A percentile compares a stretch with the other conserved stretches of the same genome.
Conservation (phyloP, 2,888 invertebrate genomes). For the Diogma glabrata region DNA sequence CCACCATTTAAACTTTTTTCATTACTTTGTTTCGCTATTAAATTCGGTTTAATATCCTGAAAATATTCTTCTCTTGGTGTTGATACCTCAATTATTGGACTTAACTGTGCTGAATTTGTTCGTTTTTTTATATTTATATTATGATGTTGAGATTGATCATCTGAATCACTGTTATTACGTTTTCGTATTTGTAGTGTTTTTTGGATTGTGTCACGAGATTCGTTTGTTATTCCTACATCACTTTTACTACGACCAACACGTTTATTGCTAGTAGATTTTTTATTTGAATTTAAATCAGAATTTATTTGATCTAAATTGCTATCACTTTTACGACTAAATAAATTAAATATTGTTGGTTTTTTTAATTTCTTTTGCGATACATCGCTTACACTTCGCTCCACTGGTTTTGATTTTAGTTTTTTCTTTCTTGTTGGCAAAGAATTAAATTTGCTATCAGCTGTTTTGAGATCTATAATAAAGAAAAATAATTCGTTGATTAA, state of each 20-base stretch:
- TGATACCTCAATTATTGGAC: constrained; percentile 63
- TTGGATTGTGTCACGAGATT: constrained; percentile 26
- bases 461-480: constrained; percentile 10
- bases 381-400: constrained; percentile 48
- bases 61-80: constrained; percentile 61
- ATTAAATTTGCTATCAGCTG: constrained; percentile 52
- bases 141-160: neutral
- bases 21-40: constrained; percentile 12
- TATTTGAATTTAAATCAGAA: neutral
- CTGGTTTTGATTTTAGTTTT: constrained; percentile 33
- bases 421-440: constrained; percentile 54
- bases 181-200: constrained; percentile 36
- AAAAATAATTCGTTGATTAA: no score
- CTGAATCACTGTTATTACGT: constrained; percentile 40
- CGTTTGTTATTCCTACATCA: constrained; percentile 44
- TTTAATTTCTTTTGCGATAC: constrained; percentile 40
- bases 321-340: constrained; percentile 49
- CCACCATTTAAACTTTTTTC: no score
- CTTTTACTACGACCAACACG: constrained; percentile 49
- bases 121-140: neutral
- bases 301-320: constrained; percentile 35
- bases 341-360: constrained; percentile 52
- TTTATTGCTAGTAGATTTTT: constrained; percentile 28
- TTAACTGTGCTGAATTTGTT: constrained; percentile 44
- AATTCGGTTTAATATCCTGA: constrained; percentile 20